phyloP scores from a whole-genome alignment of 2,113 vertebrate species.

The human (Homo sapiens) region DNA sequence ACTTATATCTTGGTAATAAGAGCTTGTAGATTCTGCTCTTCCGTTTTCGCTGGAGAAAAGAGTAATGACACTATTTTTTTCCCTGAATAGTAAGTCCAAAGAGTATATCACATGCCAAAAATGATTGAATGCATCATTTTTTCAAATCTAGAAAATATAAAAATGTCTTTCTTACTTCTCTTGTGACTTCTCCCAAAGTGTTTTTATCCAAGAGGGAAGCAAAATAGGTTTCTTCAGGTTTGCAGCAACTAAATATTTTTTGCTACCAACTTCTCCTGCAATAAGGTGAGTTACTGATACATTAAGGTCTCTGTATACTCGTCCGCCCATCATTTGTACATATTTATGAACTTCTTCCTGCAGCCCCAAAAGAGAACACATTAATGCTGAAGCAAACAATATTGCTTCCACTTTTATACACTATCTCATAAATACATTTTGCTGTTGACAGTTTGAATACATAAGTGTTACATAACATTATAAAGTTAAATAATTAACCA shows the following conservation, averaged over 20 bases:
- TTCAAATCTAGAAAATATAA: slow-evolving; percentile 49
- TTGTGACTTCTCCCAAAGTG: slow-evolving; percentile 95
- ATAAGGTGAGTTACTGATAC: slow-evolving; percentile 95
- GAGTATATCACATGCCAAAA: background rate
- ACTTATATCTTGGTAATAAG: background rate
- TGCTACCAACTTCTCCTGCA: slow-evolving; percentile 98
- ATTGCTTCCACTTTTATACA: background rate
- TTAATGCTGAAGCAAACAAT: slow-evolving; percentile 17
- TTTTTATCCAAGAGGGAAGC: slow-evolving; percentile 93
- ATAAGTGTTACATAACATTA: slow-evolving; percentile 37
- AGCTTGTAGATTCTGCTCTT: background rate
- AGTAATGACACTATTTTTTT: background rate
- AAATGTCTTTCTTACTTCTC: slow-evolving; percentile 86
- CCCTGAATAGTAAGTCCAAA: slow-evolving; percentile 21
- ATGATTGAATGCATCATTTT: background rate
- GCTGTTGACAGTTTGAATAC: background rate
- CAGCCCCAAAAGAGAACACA: slow-evolving; percentile 31
- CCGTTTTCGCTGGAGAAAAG: background rate
- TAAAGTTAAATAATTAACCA: slow-evolving; percentile 36
- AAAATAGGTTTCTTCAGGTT: slow-evolving; percentile 94
- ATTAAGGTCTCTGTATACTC: slow-evolving; percentile 92
- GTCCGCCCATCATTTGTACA: slow-evolving; percentile 96
- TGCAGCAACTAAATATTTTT: slow-evolving; percentile 98
- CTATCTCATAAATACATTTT: background rate
- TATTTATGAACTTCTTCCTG: slow-evolving; percentile 95